A percentile compares a stretch with the other conserved stretches of the same genome.
These are phyloP conservation scores for Drosophila fungiperda DNA, from an alignment of 2,888 invertebrate species.

Conservation along the genomic window DNA sequence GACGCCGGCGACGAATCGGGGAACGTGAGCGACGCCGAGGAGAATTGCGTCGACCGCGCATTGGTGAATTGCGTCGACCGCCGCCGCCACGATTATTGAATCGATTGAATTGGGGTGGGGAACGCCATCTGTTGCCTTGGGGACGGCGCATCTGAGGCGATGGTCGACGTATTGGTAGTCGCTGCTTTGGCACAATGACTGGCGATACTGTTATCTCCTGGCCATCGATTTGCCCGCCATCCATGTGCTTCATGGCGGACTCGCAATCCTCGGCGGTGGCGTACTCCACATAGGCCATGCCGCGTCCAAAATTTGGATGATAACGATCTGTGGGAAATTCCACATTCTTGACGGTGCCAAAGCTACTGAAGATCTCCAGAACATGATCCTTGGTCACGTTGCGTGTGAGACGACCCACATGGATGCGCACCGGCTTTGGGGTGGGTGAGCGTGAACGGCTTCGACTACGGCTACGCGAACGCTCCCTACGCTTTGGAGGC, in stretches of 20 bases:
- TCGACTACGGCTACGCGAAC: conserved; percentile 92
- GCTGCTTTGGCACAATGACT: conserved; percentile 91
- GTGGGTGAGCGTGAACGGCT: conserved; percentile 95
- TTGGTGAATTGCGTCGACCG: conserved; percentile 77
- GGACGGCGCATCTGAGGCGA: conserved; percentile 84
- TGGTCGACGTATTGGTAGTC: conserved; percentile 82
- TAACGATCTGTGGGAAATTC: conserved; percentile 96
- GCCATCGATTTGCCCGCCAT: conserved; percentile 98
- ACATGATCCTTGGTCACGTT: conserved; percentile 97
- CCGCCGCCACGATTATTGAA: conserved; percentile 83
- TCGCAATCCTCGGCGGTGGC: conserved; percentile 97
- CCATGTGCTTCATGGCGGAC: conserved; percentile 99
- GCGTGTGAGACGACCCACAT: conserved; percentile 95
- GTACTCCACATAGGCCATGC: conserved; percentile 98
- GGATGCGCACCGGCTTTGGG: conserved; percentile 96
- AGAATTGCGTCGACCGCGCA: conserved; percentile 75
- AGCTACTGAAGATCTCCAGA: conserved; percentile 95
- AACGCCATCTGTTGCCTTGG: conserved; percentile 84
- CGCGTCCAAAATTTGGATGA: conserved; percentile 95
- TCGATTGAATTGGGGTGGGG: conserved; percentile 82
- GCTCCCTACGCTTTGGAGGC: conserved; percentile 88
- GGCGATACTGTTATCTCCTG: conserved; percentile 98
- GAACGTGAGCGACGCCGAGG: conserved; percentile 85
- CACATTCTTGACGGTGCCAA: conserved; percentile 93
- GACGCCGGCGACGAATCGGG: conserved; percentile 84